phyloP scores from a whole-genome alignment of 2,113 vertebrate species.

The Chrysochloris asiatica region DNA sequence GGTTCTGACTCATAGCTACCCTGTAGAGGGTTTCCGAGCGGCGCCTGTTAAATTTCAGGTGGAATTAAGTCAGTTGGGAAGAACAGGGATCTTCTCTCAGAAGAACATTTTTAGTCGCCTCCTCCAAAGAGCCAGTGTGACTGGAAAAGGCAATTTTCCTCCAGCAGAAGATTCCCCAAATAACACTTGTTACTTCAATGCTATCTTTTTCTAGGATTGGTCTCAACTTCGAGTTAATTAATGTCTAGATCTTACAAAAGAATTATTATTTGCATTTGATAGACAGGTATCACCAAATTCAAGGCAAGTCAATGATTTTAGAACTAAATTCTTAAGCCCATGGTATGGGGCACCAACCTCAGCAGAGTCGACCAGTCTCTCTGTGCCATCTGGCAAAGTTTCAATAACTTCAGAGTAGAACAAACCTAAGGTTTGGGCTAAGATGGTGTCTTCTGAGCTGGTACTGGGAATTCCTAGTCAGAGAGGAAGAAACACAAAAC shows the following conservation, averaged over 20 bases:
- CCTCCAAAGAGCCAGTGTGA: not conserved
- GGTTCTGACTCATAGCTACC: no score
- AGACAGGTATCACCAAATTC: not conserved
- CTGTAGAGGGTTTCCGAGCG: no score
- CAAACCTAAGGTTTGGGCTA: slow-evolving; percentile 89
- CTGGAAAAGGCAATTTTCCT: not conserved
- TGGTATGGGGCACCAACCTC: slow-evolving; percentile 86
- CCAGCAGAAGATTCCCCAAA: not conserved
- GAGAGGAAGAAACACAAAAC: not conserved
- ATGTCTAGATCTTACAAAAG: not conserved
- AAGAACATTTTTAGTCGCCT: not conserved
- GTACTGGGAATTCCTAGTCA: slow-evolving; percentile 91
- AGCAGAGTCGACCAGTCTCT: slow-evolving; percentile 89
- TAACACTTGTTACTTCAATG: not conserved
- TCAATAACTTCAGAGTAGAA: slow-evolving; percentile 88
- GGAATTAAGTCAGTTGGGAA: not conserved
- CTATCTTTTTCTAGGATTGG: not conserved
- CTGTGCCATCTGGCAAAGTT: slow-evolving; percentile 84
- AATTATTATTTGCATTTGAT: not conserved
- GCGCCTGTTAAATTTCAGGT: no score
- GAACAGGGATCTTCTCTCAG: not conserved
- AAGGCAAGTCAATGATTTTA: not conserved
- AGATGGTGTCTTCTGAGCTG: slow-evolving; percentile 85
- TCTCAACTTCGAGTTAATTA: not conserved
- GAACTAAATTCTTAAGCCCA: not conserved